phyloP scores from a whole-genome alignment of 2,113 vertebrate genomes.

The Equus przewalskii region DNA sequence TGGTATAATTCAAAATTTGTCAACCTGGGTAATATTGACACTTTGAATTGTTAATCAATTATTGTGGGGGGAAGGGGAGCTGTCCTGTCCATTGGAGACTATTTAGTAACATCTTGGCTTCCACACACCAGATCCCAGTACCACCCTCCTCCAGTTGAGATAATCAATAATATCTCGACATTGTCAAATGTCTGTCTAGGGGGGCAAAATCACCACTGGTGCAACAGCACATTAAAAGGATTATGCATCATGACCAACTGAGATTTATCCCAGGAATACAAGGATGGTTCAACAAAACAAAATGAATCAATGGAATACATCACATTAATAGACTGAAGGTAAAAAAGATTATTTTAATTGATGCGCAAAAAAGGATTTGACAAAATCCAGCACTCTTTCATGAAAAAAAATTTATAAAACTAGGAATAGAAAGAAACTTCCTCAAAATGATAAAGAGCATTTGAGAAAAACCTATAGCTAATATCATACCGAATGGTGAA shows the following conservation, averaged over 20 bases:
- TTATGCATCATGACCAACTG: neutral
- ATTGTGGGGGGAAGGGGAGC: fast-evolving
- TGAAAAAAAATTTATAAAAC: neutral
- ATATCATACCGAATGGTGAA: neutral
- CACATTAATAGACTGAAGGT: neutral
- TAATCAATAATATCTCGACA: neutral
- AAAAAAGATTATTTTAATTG: neutral
- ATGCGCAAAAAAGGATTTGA: neutral
- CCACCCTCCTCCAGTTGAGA: neutral
- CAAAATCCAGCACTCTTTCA: neutral
- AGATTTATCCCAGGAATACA: neutral
- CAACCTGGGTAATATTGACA: fast-evolving
- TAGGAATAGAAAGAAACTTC: neutral
- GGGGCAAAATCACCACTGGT: neutral
- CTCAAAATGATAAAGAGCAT: neutral
- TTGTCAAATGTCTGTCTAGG: neutral
- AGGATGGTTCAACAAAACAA: neutral
- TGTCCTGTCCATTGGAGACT: too few species aligned
- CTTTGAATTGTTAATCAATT: too few species aligned
- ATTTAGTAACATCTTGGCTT: neutral
- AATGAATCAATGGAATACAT: neutral
- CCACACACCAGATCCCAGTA: neutral
- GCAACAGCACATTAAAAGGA: neutral
- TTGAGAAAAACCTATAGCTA: neutral
- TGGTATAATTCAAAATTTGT: neutral